Conservation (phyloP, 2,888 invertebrate genomes). For the Drosophila eohydei region DNA sequence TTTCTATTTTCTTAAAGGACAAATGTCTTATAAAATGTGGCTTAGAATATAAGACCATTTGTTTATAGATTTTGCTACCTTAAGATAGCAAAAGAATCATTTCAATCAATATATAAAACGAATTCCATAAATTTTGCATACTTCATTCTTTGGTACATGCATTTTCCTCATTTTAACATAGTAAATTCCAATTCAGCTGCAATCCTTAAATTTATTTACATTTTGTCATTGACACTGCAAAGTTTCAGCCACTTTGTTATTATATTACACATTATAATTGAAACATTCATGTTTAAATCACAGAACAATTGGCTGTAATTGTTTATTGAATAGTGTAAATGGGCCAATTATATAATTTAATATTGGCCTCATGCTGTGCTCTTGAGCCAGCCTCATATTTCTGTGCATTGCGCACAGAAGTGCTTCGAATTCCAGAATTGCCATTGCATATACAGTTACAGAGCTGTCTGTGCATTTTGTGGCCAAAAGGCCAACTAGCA, state of each 20-base stretch:
- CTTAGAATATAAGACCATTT: neutral
- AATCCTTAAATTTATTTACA: neutral
- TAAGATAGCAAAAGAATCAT: neutral
- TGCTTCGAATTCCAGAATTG: neutral
- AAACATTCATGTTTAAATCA: neutral
- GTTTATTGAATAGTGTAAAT: neutral
- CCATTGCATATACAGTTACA: conserved; percentile 2
- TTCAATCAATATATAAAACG: neutral
- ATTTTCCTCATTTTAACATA: neutral
- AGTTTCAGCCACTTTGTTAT: neutral
- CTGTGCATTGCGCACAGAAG: neutral
- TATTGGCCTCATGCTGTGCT: neutral
- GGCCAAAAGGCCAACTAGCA: conserved; percentile 15
- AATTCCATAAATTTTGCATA: neutral
- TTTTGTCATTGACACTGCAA: neutral
- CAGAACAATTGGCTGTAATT: neutral
- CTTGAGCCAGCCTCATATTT: neutral
- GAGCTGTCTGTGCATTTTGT: conserved; percentile 4
- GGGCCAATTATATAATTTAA: conserved; percentile 8
- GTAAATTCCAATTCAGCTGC: neutral
- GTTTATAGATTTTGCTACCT: neutral
- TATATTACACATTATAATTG: neutral
- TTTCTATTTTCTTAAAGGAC: neutral
- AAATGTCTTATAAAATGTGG: neutral
- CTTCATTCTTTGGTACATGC: neutral